Percentiles rank a stretch among this genome's conserved stretches.
Evolutionary conservation across 2,113 vertebrate species (phyloP).

Genomic region (Toxotes chatareus): DNA sequence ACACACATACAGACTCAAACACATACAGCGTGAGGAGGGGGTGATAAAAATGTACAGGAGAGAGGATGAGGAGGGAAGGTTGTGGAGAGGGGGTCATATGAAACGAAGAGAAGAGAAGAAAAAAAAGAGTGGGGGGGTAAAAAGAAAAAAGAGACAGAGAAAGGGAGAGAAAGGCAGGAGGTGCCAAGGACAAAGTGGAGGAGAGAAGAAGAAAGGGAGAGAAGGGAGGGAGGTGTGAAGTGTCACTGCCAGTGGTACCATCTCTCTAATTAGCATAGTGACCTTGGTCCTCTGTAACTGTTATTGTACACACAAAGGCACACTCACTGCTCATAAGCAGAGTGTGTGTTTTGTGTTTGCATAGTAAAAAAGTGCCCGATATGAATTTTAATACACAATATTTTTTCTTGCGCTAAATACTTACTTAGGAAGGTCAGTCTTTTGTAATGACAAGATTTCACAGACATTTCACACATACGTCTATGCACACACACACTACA

Average conservation of each 20-base stretch:
- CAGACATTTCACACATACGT: neutral
- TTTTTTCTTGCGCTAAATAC: constrained; percentile 4
- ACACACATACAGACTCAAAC: constrained; percentile 2
- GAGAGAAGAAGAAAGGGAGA: constrained; percentile 50
- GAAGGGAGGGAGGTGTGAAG: constrained; percentile 73
- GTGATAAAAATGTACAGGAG: neutral
- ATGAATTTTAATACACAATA: constrained; percentile 25
- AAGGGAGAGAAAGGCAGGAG: constrained; percentile 40
- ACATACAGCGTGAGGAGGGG: neutral
- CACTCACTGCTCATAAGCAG: constrained; percentile 7
- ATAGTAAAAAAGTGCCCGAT: neutral
- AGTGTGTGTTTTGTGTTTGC: constrained; percentile 13
- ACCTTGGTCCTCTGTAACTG: constrained; percentile 75
- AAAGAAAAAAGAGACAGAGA: constrained; percentile 34
- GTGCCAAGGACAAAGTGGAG: constrained; percentile 71
- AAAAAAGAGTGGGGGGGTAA: neutral
- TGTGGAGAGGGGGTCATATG: constrained; percentile 11
- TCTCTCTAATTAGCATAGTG: constrained; percentile 78
- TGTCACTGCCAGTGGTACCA: constrained; percentile 71
- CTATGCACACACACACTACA: neutral
- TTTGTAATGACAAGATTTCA: neutral
- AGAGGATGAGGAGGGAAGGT: neutral
- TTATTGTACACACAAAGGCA: constrained; percentile 40
- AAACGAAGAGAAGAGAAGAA: neutral
- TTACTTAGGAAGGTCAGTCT: neutral